Percentiles rank a stretch among this genome's conserved stretches.
These are phyloP conservation scores for Parauchenoglanis ngamensis DNA, from an alignment of 2,797 vertebrate genomes.

Conservation along the genomic window DNA sequence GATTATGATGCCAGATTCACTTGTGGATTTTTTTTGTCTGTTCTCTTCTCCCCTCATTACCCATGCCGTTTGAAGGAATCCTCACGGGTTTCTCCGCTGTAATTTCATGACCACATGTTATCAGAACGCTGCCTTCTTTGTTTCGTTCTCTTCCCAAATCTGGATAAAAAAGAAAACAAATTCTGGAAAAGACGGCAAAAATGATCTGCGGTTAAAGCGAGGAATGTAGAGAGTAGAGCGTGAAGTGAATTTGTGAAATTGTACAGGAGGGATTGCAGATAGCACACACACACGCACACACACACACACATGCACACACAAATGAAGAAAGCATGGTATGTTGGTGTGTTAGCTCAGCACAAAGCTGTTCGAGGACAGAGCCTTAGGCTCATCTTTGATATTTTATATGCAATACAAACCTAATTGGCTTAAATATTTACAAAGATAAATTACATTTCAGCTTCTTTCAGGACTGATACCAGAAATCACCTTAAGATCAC, in stretches of 20 bases:
- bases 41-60: neutral
- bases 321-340: conserved; percentile 3
- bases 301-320: neutral
- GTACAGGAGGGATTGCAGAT: conserved; percentile 33
- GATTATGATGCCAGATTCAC: conserved; percentile 83
- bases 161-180: neutral
- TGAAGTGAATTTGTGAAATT: neutral
- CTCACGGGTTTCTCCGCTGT: neutral
- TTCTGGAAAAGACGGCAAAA: neutral
- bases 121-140: neutral
- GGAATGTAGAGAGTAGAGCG: neutral
- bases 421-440: conserved; percentile 67
- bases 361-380: conserved; percentile 39
- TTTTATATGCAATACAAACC: conserved; percentile 63
- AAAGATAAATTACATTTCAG: conserved; percentile 63
- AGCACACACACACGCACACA: neutral
- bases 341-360: conserved; percentile 14
- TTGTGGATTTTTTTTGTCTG: conserved; percentile 58
- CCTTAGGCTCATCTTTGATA: conserved; percentile 63
- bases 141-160: conserved; percentile 14
- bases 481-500: conserved; percentile 59
- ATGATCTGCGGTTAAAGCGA: neutral
- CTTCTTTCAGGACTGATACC: conserved; percentile 55
- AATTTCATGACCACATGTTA: neutral
- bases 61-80: conserved; percentile 3